Percentiles rank a stretch among this genome's conserved stretches.
phyloP scores from a whole-genome alignment of 2,113 vertebrate genomes.

The Epinephelus fuscoguttatus region DNA sequence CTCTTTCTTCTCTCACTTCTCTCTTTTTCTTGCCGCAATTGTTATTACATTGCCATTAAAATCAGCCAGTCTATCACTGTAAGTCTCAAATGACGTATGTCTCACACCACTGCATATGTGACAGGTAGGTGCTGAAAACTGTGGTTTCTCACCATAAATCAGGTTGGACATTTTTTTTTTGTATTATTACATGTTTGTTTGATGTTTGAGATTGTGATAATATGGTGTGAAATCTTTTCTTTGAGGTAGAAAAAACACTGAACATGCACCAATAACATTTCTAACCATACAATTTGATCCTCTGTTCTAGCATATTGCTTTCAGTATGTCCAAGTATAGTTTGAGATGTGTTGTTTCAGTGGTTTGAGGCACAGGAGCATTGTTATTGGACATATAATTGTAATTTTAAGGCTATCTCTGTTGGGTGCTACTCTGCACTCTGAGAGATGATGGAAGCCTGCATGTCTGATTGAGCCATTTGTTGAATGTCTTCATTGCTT shows the following conservation, averaged over 20 bases:
- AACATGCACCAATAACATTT: too few species aligned
- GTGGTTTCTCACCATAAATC: not conserved
- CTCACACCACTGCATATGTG: too few species aligned
- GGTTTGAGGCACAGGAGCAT: not conserved
- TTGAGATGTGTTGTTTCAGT: not conserved
- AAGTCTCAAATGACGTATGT: not conserved
- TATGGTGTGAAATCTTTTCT: too few species aligned
- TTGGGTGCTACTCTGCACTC: not conserved
- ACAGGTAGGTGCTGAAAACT: not conserved
- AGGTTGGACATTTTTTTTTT: too few species aligned
- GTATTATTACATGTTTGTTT: too few species aligned
- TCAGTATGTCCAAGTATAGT: too few species aligned
- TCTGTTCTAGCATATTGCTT: too few species aligned
- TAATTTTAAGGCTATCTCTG: too few species aligned
- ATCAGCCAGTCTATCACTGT: not conserved
- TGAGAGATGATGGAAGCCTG: not conserved
- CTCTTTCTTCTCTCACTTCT: not conserved
- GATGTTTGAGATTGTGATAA: too few species aligned
- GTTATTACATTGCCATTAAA: not conserved
- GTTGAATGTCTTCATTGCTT: not conserved
- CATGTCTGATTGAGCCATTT: conserved; percentile 3
- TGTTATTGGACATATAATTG: not conserved
- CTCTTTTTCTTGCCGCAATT: not conserved
- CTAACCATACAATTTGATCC: too few species aligned
- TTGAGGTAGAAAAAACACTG: too few species aligned